Base-by-base conservation (phyloP, 1,140 invertebrate species). In the Drosophila mayri region DNA sequence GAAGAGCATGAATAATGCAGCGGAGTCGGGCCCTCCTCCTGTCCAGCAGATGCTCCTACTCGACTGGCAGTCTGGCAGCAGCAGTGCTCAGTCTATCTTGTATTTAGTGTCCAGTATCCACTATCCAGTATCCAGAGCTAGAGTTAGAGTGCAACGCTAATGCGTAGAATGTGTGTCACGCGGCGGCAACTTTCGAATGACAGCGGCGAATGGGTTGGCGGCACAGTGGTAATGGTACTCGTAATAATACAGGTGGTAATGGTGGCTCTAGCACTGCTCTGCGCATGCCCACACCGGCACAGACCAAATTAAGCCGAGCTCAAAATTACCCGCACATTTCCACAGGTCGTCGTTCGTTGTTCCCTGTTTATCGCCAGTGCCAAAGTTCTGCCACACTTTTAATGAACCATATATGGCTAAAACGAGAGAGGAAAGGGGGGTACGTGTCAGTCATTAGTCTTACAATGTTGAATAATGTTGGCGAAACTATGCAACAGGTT, bases 161-260 rank as follows among this genome's bases (percentile, higher is more conserved):
- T 85, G 81, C 86, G 71, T 81, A 72, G 84, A 90, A 90, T 90
- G 85, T 90, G 71, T 90, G 85, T 90, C 85, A 90, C 71, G 86
- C 85, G 81, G 81, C 50, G 75, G 81, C 86, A 85, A 90, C 85
- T 90, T 90, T 90, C 85, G 81, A 90, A 90, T 90, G 85, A 90
- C 85, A 85, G 80, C 62, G 73, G 20, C 76, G 46, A 73, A 50
- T 71, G 55, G 64, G 50, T 22, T 37, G 50, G 50, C 12, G 32
- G 49, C 49, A 32, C 50, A 37, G 50, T 55, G 50, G 50, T 37
- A 55, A 55, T 55, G 35, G 52, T 55, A n/a, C 52, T 55, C 52
- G 52, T 55, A 55, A 55, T 55, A 14, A 9, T 38, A 55, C 52
- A 55, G 52, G 52, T 54, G 52, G 20, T 54, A 54, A 55, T 55